Conservation (phyloP, 2,888 invertebrate species). For the Malacosoma neustria region DNA sequence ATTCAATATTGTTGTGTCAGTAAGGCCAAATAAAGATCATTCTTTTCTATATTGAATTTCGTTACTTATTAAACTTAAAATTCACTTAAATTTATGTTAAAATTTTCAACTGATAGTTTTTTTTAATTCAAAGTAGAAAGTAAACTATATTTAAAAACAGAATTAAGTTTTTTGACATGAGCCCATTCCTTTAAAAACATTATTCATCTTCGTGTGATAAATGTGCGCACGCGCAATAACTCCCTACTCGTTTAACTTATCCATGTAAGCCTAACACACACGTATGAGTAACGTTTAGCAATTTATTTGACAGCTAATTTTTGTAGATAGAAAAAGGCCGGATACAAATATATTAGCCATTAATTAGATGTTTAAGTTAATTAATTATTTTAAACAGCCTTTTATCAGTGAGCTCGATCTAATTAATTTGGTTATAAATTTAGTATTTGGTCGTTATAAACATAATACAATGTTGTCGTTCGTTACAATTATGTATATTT, state of each 20-base stretch:
- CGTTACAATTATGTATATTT: background rate
- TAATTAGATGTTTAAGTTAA: constrained; percentile 2
- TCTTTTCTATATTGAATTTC: too few species aligned
- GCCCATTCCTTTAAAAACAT: constrained; percentile 58
- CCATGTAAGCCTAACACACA: constrained; percentile 43
- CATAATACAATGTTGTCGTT: too few species aligned
- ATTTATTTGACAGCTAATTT: constrained; percentile 3
- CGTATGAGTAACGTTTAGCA: constrained; percentile 9
- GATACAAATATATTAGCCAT: constrained; percentile 6
- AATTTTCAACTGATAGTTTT: too few species aligned
- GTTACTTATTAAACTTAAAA: too few species aligned
- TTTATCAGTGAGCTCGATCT: background rate
- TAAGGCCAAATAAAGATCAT: background rate
- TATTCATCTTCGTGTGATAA: constrained; percentile 63
- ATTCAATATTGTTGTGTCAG: background rate
- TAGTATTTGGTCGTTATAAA: background rate
- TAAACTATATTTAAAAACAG: constrained; percentile 64
- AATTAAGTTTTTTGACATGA: constrained; percentile 66
- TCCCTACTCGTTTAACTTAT: constrained; percentile 61
- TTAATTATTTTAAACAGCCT: background rate
- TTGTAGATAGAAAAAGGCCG: constrained; percentile 12
- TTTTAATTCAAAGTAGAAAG: too few species aligned
- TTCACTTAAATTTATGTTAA: too few species aligned
- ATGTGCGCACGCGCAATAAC: constrained; percentile 64
- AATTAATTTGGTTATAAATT: background rate